Evolutionary conservation across 2,797 vertebrate genomes (phyloP).

Genomic region (Urosaurus nigricauda): DNA sequence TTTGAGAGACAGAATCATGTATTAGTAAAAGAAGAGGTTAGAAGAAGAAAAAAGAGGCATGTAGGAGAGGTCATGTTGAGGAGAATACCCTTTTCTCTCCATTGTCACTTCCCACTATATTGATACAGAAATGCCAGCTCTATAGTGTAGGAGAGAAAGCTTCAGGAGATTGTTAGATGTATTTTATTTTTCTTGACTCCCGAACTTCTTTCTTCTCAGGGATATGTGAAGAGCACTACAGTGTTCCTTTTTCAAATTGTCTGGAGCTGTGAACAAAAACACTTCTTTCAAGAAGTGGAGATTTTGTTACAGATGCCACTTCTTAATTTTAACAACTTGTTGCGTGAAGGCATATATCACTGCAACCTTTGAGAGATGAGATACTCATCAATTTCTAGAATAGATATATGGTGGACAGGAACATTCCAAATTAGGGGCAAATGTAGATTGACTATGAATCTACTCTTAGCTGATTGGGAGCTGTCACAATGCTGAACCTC

Average conservation of each 20-base stretch:
- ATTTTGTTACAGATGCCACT: neutral
- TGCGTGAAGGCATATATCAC: neutral
- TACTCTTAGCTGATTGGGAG: too few species aligned
- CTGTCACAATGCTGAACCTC: too few species aligned
- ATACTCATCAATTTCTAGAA: neutral
- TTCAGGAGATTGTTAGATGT: neutral
- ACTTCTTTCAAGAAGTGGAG: neutral
- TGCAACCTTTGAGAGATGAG: neutral
- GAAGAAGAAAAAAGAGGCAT: neutral
- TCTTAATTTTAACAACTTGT: neutral
- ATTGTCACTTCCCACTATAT: neutral
- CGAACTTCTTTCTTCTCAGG: neutral
- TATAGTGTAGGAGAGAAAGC: neutral
- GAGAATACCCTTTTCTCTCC: neutral
- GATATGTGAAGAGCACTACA: neutral
- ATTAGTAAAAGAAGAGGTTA: neutral
- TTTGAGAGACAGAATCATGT: neutral
- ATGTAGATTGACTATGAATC: too few species aligned
- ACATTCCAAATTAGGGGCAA: too few species aligned
- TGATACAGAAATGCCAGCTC: neutral
- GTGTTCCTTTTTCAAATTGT: neutral
- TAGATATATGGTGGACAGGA: neutral
- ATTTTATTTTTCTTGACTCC: neutral
- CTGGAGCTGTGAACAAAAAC: neutral
- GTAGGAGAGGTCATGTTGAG: neutral